phyloP scores from a whole-genome alignment of 2,113 vertebrate species.

The Pseudopodoces humilis region DNA sequence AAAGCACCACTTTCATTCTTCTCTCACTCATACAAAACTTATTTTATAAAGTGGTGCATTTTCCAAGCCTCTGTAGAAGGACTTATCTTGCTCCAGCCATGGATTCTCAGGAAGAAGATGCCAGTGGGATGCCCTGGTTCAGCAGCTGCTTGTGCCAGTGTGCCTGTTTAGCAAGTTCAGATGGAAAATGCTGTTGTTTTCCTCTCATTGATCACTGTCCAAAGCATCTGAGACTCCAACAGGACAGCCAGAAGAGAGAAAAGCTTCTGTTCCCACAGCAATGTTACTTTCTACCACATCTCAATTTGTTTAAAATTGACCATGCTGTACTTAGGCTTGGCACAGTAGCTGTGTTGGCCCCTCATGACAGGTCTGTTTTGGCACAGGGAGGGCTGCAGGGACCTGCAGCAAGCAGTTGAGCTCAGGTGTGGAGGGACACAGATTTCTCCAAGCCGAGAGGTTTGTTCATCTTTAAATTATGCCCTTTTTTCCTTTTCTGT shows the following conservation, averaged over 20 bases:
- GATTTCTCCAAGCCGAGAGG: background rate
- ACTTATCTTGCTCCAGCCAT: background rate
- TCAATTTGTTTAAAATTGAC: background rate
- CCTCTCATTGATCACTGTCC: background rate
- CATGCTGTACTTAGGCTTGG: rapidly evolving
- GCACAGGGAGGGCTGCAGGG: background rate
- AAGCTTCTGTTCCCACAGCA: background rate
- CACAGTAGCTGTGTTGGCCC: background rate
- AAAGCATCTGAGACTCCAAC: slow-evolving; percentile 4
- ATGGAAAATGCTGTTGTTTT: slow-evolving; percentile 13
- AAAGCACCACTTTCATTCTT: background rate
- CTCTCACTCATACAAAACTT: background rate
- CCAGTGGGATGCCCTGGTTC: background rate
- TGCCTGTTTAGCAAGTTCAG: background rate
- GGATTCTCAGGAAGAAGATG: background rate
- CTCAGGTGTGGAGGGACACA: background rate
- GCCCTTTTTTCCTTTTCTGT: background rate
- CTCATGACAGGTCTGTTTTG: background rate
- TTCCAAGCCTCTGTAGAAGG: background rate
- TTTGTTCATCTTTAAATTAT: background rate
- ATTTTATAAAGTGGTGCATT: background rate
- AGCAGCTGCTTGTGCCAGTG: background rate
- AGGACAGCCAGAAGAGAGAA: background rate
- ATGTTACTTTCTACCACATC: background rate
- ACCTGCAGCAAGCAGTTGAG: background rate